Evolutionary conservation across 2,888 invertebrate genomes (phyloP).

Genomic region (Papilio demoleus): DNA sequence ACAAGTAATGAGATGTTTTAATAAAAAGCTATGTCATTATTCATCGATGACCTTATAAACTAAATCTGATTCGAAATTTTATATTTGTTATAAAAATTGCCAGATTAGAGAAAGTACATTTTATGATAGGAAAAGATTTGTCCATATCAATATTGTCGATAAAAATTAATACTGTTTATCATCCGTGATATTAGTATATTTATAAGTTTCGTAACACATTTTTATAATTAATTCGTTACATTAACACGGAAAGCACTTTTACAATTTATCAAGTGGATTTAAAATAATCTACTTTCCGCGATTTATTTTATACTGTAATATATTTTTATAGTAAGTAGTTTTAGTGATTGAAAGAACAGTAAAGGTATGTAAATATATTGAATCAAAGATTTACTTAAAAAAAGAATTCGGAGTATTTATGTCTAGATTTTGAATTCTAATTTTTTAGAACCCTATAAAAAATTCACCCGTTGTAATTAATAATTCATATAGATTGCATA

Average conservation of each 20-base stretch:
- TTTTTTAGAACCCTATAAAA: too few relatives aligned
- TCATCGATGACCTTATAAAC: conserved; percentile 7
- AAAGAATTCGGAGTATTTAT: too few relatives aligned
- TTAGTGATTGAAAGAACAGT: not conserved
- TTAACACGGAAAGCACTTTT: conserved; percentile 6
- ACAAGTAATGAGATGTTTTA: not conserved
- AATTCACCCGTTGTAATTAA: too few relatives aligned
- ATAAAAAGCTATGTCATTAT: conserved; percentile 7
- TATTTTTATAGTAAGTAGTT: not conserved
- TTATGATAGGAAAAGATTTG: conserved; percentile 28
- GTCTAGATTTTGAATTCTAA: too few relatives aligned
- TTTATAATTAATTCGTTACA: conserved; percentile 25
- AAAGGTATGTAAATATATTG: not conserved
- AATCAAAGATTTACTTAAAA: too few relatives aligned
- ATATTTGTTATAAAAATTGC: not conserved
- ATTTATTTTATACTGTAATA: not conserved
- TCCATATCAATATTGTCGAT: conserved; percentile 22
- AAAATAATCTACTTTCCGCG: not conserved
- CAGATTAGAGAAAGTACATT: conserved; percentile 24
- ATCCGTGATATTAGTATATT: conserved; percentile 14
- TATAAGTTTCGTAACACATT: conserved; percentile 18
- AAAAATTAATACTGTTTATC: conserved; percentile 27
- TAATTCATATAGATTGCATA: too few relatives aligned
- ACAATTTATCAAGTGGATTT: conserved; percentile 22
- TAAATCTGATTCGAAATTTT: not conserved